These are phyloP conservation scores for Criorhina ranunculi DNA, from an alignment of 2,888 invertebrate species.

Conservation along the genomic window DNA sequence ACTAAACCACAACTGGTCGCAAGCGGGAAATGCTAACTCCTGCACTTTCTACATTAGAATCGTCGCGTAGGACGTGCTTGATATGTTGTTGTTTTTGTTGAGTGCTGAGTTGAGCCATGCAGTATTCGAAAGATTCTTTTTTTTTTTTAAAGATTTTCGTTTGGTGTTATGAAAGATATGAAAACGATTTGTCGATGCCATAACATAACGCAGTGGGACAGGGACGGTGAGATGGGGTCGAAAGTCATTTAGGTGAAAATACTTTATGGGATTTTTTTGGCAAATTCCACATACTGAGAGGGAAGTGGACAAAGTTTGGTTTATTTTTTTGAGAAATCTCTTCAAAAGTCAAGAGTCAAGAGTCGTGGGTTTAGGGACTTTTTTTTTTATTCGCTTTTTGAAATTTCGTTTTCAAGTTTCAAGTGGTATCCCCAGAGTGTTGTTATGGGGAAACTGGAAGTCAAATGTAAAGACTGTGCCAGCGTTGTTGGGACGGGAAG, in stretches of 20 bases:
- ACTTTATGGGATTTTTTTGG: constrained; percentile 22
- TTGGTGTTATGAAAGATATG: constrained; percentile 48
- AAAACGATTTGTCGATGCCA: constrained; percentile 70
- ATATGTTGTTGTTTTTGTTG: constrained; percentile 1
- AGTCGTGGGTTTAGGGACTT: constrained; percentile 17
- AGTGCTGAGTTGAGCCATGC: background rate
- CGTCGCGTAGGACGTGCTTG: constrained; percentile 1
- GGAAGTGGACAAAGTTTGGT: constrained; percentile 2
- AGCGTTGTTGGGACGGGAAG: background rate
- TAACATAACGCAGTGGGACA: constrained; percentile 24
- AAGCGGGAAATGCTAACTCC: constrained; percentile 38
- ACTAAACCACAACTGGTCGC: constrained; percentile 64
- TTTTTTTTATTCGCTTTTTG: background rate
- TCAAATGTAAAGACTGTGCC: constrained; percentile 33
- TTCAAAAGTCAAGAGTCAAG: background rate
- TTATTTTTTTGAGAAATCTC: constrained; percentile 1
- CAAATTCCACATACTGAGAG: background rate
- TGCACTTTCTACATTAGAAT: constrained; percentile 25
- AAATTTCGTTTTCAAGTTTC: constrained; percentile 35
- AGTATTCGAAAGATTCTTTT: background rate
- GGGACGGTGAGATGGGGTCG: constrained; percentile 15
- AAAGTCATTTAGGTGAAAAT: constrained; percentile 59
- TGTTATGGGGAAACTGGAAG: constrained; percentile 20
- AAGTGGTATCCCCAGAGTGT: constrained; percentile 38
- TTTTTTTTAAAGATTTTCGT: background rate